phyloP scores from a whole-genome alignment of 1,140 invertebrate genomes.

The Cheumatopsyche charites region DNA sequence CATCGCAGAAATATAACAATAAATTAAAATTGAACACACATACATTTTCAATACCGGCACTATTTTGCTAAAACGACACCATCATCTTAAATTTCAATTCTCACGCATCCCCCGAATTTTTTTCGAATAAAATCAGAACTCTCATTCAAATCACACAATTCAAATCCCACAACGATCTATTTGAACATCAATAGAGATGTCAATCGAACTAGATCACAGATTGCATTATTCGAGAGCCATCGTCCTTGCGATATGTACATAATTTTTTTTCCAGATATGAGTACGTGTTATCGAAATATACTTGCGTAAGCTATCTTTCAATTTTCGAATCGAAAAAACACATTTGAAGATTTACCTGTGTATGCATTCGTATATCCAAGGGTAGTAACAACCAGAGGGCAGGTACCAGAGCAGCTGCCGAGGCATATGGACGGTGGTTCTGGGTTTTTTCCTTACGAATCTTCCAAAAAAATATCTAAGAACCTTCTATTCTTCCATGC shows the following conservation, averaged over 20 bases:
- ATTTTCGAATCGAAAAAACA: neutral
- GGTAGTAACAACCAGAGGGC: constrained; percentile 14
- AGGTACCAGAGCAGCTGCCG: constrained; percentile 30
- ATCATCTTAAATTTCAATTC: neutral
- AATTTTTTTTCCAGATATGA: too few relatives aligned
- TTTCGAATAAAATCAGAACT: constrained; percentile 2
- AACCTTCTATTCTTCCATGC: constrained; percentile 32
- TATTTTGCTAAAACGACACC: too few relatives aligned
- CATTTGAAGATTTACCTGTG: constrained; percentile 20
- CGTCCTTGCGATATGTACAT: too few relatives aligned
- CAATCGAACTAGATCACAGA: constrained; percentile 24
- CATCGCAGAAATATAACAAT: too few relatives aligned
- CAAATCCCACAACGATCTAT: neutral
- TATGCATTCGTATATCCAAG: constrained; percentile 22
- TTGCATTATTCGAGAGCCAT: neutral
- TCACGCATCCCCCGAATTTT: constrained; percentile 8
- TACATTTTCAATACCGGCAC: too few relatives aligned
- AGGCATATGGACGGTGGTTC: constrained; percentile 26
- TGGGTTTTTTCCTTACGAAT: constrained; percentile 32
- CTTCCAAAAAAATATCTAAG: constrained; percentile 29
- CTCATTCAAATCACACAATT: neutral
- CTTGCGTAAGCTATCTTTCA: neutral
- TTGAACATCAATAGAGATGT: constrained; percentile 23
- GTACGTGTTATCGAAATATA: neutral
- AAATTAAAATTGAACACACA: too few relatives aligned